Base-by-base conservation (phyloP, 2,888 invertebrate species). In the Strigamia transsilvanica region DNA sequence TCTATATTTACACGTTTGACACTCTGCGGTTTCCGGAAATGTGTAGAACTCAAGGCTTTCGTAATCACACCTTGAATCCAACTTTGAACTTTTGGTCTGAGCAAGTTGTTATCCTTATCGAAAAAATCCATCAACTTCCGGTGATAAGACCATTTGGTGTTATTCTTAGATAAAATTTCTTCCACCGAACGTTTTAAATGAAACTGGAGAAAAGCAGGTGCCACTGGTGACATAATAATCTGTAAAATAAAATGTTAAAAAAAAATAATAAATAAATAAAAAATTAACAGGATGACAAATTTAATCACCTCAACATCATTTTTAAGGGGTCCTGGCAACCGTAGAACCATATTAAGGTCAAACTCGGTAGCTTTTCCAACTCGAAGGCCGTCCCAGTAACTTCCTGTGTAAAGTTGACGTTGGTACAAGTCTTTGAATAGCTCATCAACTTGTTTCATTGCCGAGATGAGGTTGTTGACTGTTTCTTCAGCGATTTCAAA, bases 341-440 rank as follows among this genome's bases (percentile, higher is more conserved):
- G 27, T 4, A 79, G n/a, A 5, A 79, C 79, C 38, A 79, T 79
- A 42, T 79, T 79, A 13, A 79, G 38, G 79, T 79, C 79, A 79
- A 79, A 79, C 34, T 79, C 79, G n/a, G 38, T 42, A 10, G 79
- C 38, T 38, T 9, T 41, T 10, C 18, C n/a, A 41, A 79, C 38
- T 5, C 79, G 10, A 27, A 79, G 79, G 9, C 79, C 79, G 21
- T 79, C 42, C 21, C 21, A 79, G n/a, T 34, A 79, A 38, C 79
- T 79, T 12, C 79, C 79, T 12, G 79, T 79, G 34, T 79, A 79
- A 10, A 79, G 38, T 79, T 41, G 1, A 6, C 79, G 38, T 79
- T 79, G 79, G 38, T 34, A 79, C 32, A 79, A 38, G 18, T 38
- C 79, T 1, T 34, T n/a, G 15, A 79, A 79, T 79, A 79, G 12